phyloP scores from a whole-genome alignment of 2,797 vertebrate genomes.

The Myotis myotis region DNA sequence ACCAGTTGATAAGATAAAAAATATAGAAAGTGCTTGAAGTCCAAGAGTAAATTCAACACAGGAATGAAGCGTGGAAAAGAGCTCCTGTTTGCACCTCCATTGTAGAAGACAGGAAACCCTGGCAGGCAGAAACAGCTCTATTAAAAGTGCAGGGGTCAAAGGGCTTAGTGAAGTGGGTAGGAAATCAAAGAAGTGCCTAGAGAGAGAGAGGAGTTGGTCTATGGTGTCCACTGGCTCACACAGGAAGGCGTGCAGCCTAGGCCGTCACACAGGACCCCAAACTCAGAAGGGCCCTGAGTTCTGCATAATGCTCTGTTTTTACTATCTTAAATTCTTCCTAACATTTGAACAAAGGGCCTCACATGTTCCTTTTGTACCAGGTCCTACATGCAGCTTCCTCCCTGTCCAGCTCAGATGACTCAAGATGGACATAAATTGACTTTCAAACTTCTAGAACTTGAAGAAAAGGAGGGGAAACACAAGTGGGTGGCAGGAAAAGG shows the following conservation, averaged over 20 bases:
- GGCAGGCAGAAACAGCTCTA: neutral
- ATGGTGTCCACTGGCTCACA: accelerated
- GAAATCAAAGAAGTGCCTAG: neutral
- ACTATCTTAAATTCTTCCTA: neutral
- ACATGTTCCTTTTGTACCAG: neutral
- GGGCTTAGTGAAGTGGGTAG: neutral
- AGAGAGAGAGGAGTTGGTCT: neutral
- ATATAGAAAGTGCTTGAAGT: neutral
- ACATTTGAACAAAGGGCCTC: neutral
- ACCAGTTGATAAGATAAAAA: neutral
- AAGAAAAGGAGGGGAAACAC: slow-evolving; percentile 74
- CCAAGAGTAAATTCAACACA: neutral
- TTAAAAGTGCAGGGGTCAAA: neutral
- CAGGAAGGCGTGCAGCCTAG: too few relatives aligned
- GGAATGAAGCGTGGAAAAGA: neutral
- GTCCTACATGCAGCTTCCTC: neutral
- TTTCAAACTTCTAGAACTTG: slow-evolving; percentile 55
- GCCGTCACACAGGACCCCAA: neutral
- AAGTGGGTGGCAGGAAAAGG: slow-evolving; percentile 72
- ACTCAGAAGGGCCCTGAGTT: neutral
- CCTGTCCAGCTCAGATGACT: neutral
- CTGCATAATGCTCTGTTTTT: neutral
- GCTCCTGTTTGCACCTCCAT: neutral
- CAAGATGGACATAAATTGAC: slow-evolving; percentile 45
- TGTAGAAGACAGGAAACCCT: neutral